Percentiles rank a stretch among this genome's conserved stretches.
These are phyloP conservation scores for Lagopus muta DNA, from an alignment of 2,113 vertebrate species.

Conservation along the genomic window DNA sequence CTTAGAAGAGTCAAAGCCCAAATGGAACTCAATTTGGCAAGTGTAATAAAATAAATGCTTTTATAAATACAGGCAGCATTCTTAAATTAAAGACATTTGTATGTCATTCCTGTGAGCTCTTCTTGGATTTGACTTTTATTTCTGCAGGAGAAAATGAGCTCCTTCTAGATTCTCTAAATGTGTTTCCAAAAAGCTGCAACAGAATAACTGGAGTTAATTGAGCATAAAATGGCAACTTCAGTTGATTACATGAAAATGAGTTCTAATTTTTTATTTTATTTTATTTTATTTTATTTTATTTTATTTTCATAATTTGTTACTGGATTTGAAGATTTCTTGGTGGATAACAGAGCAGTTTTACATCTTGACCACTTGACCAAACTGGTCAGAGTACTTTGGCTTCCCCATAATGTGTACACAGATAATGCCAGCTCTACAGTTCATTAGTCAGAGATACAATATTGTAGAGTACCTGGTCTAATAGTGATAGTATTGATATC, in stretches of 20 bases:
- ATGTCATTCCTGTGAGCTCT: not conserved
- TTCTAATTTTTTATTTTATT: not conserved
- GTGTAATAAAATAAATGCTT: not conserved
- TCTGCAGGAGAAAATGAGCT: not conserved
- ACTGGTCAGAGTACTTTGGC: not conserved
- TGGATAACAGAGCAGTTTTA: not conserved
- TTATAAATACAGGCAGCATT: not conserved
- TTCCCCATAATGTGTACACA: not conserved
- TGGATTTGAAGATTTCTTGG: not conserved
- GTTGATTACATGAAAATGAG: not conserved
- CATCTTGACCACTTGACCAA: not conserved
- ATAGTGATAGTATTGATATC: not conserved
- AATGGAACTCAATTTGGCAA: not conserved
- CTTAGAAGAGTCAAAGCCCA: not conserved
- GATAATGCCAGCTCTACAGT: not conserved
- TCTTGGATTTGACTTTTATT: not conserved
- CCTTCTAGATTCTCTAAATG: not conserved
- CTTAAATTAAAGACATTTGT: not conserved
- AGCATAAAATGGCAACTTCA: not conserved
- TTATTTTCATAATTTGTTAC: not conserved
- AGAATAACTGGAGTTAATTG: slow-evolving; percentile 3
- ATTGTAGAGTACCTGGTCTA: not conserved
- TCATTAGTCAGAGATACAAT: not conserved
- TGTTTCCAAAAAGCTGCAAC: not conserved
- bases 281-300: not conserved